Conservation (phyloP, 2,113 vertebrate species). For the Megaptera novaeangliae region DNA sequence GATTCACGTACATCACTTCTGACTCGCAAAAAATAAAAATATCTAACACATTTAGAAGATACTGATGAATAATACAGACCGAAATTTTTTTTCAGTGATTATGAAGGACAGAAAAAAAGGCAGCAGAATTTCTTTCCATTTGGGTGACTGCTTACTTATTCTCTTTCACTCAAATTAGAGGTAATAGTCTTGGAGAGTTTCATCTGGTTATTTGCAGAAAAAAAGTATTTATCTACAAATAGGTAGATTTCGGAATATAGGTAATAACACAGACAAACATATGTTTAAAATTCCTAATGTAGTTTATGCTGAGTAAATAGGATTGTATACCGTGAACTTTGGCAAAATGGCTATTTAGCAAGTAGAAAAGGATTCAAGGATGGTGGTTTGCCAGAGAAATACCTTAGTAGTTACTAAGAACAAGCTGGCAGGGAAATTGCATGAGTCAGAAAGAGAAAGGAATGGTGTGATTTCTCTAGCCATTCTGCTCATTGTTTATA, state of each 20-base stretch:
- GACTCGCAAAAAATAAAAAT: conserved; percentile 3
- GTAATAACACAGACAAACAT: conserved; percentile 1
- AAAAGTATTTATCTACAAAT: not conserved
- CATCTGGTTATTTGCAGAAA: conserved; percentile 5
- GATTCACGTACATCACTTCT: not conserved
- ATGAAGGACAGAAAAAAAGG: not conserved
- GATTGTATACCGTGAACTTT: not conserved
- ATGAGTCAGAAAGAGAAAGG: not conserved
- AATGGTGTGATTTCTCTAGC: not conserved
- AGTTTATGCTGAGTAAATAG: not conserved
- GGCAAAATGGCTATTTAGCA: not conserved
- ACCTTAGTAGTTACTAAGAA: not conserved
- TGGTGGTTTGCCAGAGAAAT: not conserved
- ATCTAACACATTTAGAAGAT: not conserved
- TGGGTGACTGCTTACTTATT: not conserved
- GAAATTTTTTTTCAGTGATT: not conserved
- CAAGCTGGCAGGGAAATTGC: not conserved
- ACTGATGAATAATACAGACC: not conserved
- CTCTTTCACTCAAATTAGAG: conserved; percentile 1
- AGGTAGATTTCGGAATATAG: conserved; percentile 30
- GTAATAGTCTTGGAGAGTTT: conserved; percentile 12
- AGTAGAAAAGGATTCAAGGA: not conserved
- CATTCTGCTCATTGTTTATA: not conserved
- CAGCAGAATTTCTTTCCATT: not conserved
- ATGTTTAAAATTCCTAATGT: conserved; percentile 17